Evolutionary conservation across 92 coral and sea anemone genomes (phyloP).

Genomic region (Parazoanthus swiftii): DNA sequence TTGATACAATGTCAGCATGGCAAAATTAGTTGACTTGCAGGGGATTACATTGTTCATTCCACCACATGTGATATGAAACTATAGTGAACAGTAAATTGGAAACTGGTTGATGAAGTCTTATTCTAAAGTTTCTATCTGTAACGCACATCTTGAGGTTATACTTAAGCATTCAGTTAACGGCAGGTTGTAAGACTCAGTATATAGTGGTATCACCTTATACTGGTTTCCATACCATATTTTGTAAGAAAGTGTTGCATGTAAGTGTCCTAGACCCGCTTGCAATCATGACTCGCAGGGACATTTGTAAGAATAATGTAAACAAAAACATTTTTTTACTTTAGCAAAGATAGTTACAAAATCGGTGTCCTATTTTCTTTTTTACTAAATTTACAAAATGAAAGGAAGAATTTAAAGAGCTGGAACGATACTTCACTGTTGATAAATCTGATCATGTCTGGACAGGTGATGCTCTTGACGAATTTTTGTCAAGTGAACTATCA

Average conservation of each 20-base stretch:
- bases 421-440: background rate
- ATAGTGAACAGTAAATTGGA: too few relatives aligned
- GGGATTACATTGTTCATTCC: too few relatives aligned
- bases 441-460: background rate
- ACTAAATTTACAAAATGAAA: background rate
- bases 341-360: too few relatives aligned
- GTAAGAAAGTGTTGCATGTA: background rate
- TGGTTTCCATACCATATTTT: background rate
- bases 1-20: too few relatives aligned
- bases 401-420: background rate
- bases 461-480: constrained; percentile 91
- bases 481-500: constrained; percentile 58
- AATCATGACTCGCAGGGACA: background rate
- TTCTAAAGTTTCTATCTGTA: background rate
- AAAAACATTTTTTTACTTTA: too few relatives aligned
- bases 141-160: background rate
- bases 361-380: background rate
- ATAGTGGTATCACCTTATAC: background rate
- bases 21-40: too few relatives aligned
- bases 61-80: too few relatives aligned
- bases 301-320: too few relatives aligned
- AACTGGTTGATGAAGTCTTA: too few relatives aligned
- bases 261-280: background rate
- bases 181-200: too few relatives aligned
- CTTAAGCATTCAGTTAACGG: background rate